Percentiles rank a stretch among this genome's conserved stretches.
phyloP scores from a whole-genome alignment of 2,797 vertebrate genomes.

The Chanos chanos region DNA sequence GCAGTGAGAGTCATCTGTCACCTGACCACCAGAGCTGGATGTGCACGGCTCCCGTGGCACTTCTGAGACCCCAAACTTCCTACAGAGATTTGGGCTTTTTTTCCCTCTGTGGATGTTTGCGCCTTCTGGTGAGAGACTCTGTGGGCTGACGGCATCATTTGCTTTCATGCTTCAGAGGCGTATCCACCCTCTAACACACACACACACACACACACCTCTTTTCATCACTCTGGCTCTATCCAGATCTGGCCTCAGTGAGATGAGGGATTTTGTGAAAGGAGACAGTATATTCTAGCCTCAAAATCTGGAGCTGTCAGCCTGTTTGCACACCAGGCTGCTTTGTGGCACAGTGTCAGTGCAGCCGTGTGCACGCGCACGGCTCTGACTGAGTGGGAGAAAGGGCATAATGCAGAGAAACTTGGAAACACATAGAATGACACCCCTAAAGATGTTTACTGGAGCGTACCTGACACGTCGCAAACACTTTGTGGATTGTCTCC shows the following conservation, averaged over 20 bases:
- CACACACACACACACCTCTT: not conserved
- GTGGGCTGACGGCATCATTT: slow-evolving; percentile 55
- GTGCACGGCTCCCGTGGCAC: slow-evolving; percentile 15
- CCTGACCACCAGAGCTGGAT: slow-evolving; percentile 19
- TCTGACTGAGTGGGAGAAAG: too few relatives aligned
- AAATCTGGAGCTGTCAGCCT: slow-evolving; percentile 45
- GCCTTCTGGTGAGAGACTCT: slow-evolving; percentile 64
- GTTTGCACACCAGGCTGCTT: slow-evolving; percentile 38
- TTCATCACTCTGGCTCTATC: not conserved
- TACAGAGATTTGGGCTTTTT: slow-evolving; percentile 26
- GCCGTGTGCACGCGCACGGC: slow-evolving; percentile 22
- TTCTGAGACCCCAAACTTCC: slow-evolving; percentile 23
- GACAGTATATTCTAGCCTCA: slow-evolving; percentile 34
- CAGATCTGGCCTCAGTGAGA: slow-evolving; percentile 56
- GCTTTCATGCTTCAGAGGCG: slow-evolving; percentile 54
- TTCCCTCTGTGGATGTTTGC: slow-evolving; percentile 49
- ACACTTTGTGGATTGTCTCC: too few relatives aligned
- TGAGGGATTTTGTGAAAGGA: slow-evolving; percentile 21
- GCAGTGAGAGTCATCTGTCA: not conserved
- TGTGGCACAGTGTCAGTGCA: slow-evolving; percentile 39
- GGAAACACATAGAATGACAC: too few relatives aligned
- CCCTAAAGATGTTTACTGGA: too few relatives aligned
- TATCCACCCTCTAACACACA: slow-evolving; percentile 11
- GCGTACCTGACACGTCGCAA: too few relatives aligned
- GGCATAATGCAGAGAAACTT: too few relatives aligned